A percentile compares a stretch with the other conserved stretches of the same genome.
These are phyloP conservation scores for Eilema depressum DNA, from an alignment of 2,888 invertebrate genomes.

Conservation along the genomic window DNA sequence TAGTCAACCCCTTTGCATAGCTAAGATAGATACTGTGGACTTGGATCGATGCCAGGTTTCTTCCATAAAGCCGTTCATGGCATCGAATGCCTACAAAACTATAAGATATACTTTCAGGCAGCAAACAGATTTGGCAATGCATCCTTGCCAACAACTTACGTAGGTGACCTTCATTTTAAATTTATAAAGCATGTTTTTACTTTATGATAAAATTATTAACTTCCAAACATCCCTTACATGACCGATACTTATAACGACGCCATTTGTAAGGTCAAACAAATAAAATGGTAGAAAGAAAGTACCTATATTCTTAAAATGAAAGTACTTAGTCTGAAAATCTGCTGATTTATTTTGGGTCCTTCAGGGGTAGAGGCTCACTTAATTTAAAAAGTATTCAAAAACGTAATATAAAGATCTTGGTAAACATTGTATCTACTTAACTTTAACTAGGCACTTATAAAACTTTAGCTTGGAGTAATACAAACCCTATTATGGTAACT, in stretches of 20 bases:
- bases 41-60: neutral
- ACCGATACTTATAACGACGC: neutral
- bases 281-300: neutral
- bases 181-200: too few relatives aligned
- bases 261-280: neutral
- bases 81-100: neutral
- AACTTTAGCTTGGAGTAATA: neutral
- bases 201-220: neutral
- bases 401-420: neutral
- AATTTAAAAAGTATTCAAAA: neutral
- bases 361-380: neutral
- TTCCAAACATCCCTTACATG: neutral
- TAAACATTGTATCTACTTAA: neutral
- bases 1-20: neutral
- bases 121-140: neutral
- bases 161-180: too few relatives aligned
- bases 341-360: neutral
- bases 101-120: neutral
- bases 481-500: neutral
- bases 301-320: neutral
- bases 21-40: neutral
- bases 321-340: neutral
- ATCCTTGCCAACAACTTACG: neutral
- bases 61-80: neutral
- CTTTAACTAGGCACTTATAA: neutral